Conservation (phyloP, 1,140 invertebrate genomes). For the Brachionus calyciflorus region DNA sequence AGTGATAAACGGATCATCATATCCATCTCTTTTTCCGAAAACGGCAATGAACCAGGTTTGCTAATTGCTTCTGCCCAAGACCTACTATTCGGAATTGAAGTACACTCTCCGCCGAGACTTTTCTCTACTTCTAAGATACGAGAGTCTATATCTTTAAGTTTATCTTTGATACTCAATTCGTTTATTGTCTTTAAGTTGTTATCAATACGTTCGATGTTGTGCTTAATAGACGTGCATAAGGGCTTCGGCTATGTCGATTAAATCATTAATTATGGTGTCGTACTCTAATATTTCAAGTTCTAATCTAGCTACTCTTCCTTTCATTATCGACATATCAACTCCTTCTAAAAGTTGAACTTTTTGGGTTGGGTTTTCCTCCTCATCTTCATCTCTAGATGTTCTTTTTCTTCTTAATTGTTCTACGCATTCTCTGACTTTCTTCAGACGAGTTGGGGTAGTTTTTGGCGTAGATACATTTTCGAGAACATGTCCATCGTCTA, state of each 20-base stretch:
- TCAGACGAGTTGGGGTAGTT: background rate
- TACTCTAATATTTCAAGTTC: background rate
- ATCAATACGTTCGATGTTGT: background rate
- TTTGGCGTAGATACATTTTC: background rate
- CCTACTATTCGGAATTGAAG: too few relatives aligned
- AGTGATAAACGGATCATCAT: background rate
- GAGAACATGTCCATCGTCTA: too few relatives aligned
- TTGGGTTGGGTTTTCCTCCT: background rate
- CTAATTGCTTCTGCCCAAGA: background rate
- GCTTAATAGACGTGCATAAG: background rate
- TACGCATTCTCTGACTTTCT: background rate
- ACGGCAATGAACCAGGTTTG: background rate
- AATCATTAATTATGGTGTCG: background rate
- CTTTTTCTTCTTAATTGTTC: background rate
- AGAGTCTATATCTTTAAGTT: too few relatives aligned
- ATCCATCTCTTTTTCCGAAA: background rate
- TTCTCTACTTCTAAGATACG: too few relatives aligned
- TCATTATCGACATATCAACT: background rate
- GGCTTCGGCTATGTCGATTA: background rate
- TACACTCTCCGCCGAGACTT: too few relatives aligned
- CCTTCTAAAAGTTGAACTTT: background rate
- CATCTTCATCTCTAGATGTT: background rate
- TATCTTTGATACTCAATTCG: background rate
- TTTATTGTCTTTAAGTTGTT: background rate
- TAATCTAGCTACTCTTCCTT: background rate